Evolutionary conservation across 2,888 invertebrate species (phyloP).

Genomic region (Drosophila buzzatii): DNA sequence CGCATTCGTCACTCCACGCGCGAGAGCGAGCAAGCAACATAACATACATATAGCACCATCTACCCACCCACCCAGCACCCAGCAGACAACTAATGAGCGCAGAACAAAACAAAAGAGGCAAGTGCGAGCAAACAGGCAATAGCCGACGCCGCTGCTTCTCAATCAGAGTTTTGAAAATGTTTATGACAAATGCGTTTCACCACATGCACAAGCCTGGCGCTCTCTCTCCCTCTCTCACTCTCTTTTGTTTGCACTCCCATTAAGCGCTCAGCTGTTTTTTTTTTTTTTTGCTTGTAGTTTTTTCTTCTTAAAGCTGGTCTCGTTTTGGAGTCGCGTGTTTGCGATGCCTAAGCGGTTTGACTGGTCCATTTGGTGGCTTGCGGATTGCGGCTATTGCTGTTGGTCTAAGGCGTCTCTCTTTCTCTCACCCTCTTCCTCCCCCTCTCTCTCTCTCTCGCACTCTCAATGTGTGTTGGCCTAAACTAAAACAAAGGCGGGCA

Average conservation of each 20-base stretch:
- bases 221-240: neutral
- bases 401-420: conserved; percentile 23
- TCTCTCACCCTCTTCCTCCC: neutral
- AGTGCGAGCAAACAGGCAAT: conserved; percentile 1
- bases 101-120: neutral
- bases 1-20: conserved; percentile 22
- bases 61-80: conserved; percentile 20
- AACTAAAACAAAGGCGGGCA: conserved; percentile 61
- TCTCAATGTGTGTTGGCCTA: conserved; percentile 31
- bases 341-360: conserved; percentile 60
- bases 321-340: conserved; percentile 66
- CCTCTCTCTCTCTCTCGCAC: neutral
- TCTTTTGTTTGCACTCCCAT: conserved; percentile 8
- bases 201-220: conserved; percentile 5
- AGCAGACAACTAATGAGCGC: conserved; percentile 19
- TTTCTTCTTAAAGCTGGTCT: conserved; percentile 48
- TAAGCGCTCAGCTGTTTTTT: conserved; percentile 40
- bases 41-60: neutral
- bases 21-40: neutral
- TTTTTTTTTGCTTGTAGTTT: conserved; percentile 14
- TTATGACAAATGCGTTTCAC: conserved; percentile 40
- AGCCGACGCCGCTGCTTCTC: conserved; percentile 4
- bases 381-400: conserved; percentile 7
- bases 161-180: conserved; percentile 24
- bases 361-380: conserved; percentile 58